Evolutionary conservation across 2,888 invertebrate species (phyloP), one percentile per base, ranked within the genome.

Genomic region (Dryomyza anilis): DNA sequence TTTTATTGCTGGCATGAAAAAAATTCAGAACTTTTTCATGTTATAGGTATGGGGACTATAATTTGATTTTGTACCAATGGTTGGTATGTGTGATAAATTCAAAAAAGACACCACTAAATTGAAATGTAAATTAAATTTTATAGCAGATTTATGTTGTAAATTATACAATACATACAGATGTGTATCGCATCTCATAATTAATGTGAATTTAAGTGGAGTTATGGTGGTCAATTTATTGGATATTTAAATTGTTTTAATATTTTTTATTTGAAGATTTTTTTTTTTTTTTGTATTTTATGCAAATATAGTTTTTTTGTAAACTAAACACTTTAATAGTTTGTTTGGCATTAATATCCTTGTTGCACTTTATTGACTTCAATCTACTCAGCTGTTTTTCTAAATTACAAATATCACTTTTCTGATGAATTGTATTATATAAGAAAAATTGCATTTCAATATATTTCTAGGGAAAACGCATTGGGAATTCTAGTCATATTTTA

Each of bases 111-210:
- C 25, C n/a, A n/a, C n/a, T n/a, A 50, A 50, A 50, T 50, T 50
- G 50, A 50, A 43, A 25, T 50, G 50, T 50, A 50, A 50, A 50
- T 50, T 25, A 50, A 27, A 27, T 27, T 27, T 50, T n/a, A 25
- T 50, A 7, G 8, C 23, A 25, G 27, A 50, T 50, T 27, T 27
- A 50, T 50, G 50, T 50, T 50, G 50, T 50, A 50, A 50, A 50
- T 50, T 25, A n/a, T n/a, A n/a, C n/a, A 50, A 50, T 50, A 50
- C n/a, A 50, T 50, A n/a, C 14, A 50, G 50, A 27, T 50, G 50
- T 25, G 27, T 50, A 50, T 50, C 50, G 23, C 25, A 7, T 12
- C n/a, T 23, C n/a, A 48, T 21, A 25, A 48, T 48, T 48, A 23
- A 48, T 48, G 48, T 23, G 48, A 23, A 12, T 48, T 48, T 25